A percentile compares a stretch with the other conserved stretches of the same genome.
Conservation (phyloP, 1,140 invertebrate species). For the Wiebesia pumilae region DNA sequence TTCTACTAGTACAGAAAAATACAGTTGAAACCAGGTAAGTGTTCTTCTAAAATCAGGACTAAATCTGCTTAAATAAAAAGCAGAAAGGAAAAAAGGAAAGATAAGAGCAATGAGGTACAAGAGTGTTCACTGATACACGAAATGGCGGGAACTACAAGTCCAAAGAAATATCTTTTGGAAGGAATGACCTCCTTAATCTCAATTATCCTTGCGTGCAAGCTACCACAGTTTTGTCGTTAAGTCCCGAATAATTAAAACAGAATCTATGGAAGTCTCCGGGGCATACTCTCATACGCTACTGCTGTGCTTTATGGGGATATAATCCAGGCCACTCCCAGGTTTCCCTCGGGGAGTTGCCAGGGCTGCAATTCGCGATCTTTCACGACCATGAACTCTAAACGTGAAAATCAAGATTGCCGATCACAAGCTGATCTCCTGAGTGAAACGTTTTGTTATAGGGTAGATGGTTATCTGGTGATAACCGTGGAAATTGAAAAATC, state of each 20-base stretch:
- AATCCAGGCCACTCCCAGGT: constrained; percentile 12
- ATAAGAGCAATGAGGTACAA: no score
- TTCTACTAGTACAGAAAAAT: no score
- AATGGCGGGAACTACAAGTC: no score
- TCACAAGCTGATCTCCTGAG: neutral
- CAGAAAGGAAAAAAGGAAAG: no score
- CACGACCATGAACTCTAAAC: constrained; percentile 57
- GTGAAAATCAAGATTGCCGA: constrained; percentile 41
- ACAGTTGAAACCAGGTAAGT: no score
- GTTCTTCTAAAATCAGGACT: no score
- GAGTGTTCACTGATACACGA: no score
- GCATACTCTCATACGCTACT: neutral
- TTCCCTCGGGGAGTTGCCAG: neutral
- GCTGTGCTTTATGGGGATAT: constrained; percentile 44
- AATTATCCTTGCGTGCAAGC: constrained; percentile 52
- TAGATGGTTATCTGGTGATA: constrained; percentile 65
- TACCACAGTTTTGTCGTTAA: constrained; percentile 47
- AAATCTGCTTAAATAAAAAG: no score
- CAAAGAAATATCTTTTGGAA: neutral
- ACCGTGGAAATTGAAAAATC: constrained; percentile 60
- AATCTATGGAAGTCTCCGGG: constrained; percentile 16
- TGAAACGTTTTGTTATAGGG: constrained; percentile 3
- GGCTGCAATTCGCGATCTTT: constrained; percentile 27
- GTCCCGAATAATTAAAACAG: constrained; percentile 67
- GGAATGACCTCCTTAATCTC: neutral